phyloP scores from a whole-genome alignment of 2,888 invertebrate species.

The Lagria hirta region DNA sequence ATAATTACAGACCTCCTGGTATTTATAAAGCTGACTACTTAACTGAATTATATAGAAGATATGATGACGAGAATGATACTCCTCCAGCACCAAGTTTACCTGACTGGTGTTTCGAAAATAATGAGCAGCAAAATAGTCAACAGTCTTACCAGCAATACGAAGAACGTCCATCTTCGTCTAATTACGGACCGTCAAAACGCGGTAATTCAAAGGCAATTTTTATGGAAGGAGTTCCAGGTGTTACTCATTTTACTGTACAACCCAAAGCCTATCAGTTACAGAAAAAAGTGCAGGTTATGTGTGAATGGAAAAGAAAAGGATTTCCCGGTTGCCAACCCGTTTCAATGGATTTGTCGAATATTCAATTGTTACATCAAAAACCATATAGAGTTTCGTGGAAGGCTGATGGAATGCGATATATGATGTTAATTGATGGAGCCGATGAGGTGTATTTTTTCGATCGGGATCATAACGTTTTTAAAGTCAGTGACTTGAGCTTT shows the following conservation, averaged over 20 bases:
- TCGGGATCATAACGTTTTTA: conserved; percentile 90
- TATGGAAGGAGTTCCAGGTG: conserved; percentile 85
- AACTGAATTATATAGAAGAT: conserved; percentile 78
- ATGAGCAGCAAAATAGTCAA: conserved; percentile 39
- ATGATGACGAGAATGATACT: conserved; percentile 71
- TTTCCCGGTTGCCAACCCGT: conserved; percentile 98
- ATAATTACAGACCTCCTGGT: conserved; percentile 76
- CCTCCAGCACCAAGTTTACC: conserved; percentile 77
- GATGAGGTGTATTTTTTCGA: conserved; percentile 91
- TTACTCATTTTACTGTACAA: conserved; percentile 68
- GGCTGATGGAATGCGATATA: conserved; percentile 96
- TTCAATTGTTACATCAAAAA: conserved; percentile 71
- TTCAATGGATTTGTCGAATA: conserved; percentile 87
- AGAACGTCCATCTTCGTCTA: conserved; percentile 37
- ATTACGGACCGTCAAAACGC: conserved; percentile 15
- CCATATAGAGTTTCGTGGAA: conserved; percentile 99
- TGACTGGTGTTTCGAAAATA: conserved; percentile 77
- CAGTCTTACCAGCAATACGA: conserved; percentile 26
- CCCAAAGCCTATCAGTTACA: conserved; percentile 64
- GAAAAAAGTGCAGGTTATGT: conserved; percentile 74
- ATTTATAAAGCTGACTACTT: conserved; percentile 98
- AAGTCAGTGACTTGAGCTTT: conserved; percentile 79
- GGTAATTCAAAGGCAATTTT: conserved; percentile 66
- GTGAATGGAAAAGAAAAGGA: conserved; percentile 74
- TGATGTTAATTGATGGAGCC: conserved; percentile 91